Percentiles rank a stretch among this genome's conserved stretches.
Evolutionary conservation across 1,140 invertebrate genomes (phyloP).

Genomic region (Drosophila orosa): DNA sequence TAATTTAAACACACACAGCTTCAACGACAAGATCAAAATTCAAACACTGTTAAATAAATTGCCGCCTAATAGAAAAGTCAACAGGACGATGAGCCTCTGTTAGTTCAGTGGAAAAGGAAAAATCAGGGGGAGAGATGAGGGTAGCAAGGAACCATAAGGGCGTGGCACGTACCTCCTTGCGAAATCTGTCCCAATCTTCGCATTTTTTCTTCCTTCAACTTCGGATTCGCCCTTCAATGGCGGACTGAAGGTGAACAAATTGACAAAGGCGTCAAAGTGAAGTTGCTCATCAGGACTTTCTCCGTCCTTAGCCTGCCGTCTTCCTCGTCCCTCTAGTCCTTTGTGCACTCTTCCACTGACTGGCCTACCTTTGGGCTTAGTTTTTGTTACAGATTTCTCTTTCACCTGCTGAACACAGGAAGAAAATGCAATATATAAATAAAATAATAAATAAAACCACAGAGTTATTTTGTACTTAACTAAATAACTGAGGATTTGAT

Average conservation of each 20-base stretch:
- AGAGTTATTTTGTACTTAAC: too few species aligned
- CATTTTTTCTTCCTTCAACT: background rate
- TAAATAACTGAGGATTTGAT: too few species aligned
- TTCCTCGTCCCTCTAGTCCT: background rate
- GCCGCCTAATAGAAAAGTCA: conserved; percentile 69
- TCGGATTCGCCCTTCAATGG: conserved; percentile 35
- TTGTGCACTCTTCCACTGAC: conserved; percentile 1
- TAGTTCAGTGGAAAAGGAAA: conserved; percentile 24
- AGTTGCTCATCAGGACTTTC: conserved; percentile 48
- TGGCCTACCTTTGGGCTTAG: conserved; percentile 1
- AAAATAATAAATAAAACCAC: too few species aligned
- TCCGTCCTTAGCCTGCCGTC: background rate
- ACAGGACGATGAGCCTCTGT: conserved; percentile 27
- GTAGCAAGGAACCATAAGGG: conserved; percentile 12
- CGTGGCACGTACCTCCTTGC: conserved; percentile 49
- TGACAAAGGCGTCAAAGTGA: conserved; percentile 66
- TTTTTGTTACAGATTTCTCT: conserved; percentile 50
- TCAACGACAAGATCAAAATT: conserved; percentile 10
- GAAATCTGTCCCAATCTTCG: conserved; percentile 1
- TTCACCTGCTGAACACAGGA: conserved; percentile 15
- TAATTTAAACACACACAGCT: conserved; percentile 7
- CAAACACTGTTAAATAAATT: conserved; percentile 71
- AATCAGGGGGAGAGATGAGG: background rate
- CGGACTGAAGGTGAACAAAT: conserved; percentile 63
- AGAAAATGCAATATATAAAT: background rate